These are phyloP conservation scores for Heptranchias perlo DNA, from an alignment of 2,113 vertebrate genomes.

Conservation along the genomic window DNA sequence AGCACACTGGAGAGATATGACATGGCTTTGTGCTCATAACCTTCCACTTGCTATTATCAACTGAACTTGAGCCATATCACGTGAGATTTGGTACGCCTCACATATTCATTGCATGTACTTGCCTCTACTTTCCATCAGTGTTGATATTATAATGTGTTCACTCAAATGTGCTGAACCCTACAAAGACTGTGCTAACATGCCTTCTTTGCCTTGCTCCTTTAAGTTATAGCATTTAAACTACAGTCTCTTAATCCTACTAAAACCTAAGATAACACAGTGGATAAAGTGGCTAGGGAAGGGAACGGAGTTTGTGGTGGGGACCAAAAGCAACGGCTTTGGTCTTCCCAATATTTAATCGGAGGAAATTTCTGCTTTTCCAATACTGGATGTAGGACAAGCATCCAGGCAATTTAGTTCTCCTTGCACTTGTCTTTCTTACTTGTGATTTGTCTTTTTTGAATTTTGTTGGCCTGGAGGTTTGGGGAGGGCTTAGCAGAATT, in stretches of 20 bases:
- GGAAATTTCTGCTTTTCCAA: too few species aligned
- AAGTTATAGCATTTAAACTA: not conserved
- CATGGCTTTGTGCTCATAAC: not conserved
- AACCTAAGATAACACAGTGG: not conserved
- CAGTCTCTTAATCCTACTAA: not conserved
- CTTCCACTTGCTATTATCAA: not conserved
- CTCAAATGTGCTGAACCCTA: not conserved
- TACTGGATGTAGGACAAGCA: too few species aligned
- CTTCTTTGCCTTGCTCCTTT: not conserved
- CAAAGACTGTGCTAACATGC: not conserved
- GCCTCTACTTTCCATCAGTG: not conserved
- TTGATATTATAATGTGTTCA: not conserved
- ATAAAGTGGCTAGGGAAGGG: too few species aligned
- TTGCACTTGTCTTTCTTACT: too few species aligned
- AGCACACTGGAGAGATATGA: not conserved
- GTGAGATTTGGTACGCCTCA: not conserved
- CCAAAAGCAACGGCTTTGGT: too few species aligned
- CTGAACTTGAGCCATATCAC: not conserved
- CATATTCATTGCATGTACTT: not conserved
- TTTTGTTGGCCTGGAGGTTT: too few species aligned
- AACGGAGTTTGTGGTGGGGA: too few species aligned
- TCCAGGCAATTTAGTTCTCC: too few species aligned
- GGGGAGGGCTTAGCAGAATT: too few species aligned
- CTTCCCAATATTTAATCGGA: too few species aligned
- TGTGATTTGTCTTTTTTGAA: too few species aligned